These are phyloP conservation scores for Ectropis grisescens DNA, from an alignment of 1,140 invertebrate genomes.

Conservation along the genomic window DNA sequence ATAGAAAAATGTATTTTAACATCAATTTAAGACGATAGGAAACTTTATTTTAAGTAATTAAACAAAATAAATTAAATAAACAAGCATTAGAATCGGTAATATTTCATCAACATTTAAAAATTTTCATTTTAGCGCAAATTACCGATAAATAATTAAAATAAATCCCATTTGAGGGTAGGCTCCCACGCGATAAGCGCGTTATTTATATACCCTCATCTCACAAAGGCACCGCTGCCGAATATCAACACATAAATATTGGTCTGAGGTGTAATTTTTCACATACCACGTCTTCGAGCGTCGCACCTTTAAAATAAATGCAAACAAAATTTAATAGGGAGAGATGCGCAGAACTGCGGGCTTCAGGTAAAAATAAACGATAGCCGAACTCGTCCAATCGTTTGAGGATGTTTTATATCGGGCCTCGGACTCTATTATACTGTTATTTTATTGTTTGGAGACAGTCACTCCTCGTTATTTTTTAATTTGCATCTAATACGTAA, in stretches of 20 bases:
- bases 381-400: conserved; percentile 34
- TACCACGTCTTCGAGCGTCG: conserved; percentile 61
- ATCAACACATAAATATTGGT: conserved; percentile 70
- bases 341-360: conserved; percentile 63
- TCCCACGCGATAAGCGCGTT: conserved; percentile 70
- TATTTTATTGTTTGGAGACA: too few relatives aligned
- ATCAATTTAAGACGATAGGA: too few relatives aligned
- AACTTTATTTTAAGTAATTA: too few relatives aligned
- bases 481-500: too few relatives aligned
- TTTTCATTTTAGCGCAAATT: too few relatives aligned
- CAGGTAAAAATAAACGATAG: conserved; percentile 66
- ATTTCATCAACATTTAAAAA: too few relatives aligned
- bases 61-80: too few relatives aligned
- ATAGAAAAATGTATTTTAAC: too few relatives aligned
- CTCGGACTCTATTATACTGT: conserved; percentile 39
- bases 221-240: conserved; percentile 69
- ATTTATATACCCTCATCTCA: conserved; percentile 66
- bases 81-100: too few relatives aligned
- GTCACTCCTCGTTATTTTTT: too few relatives aligned
- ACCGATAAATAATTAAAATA: conserved; percentile 67
- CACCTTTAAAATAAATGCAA: conserved; percentile 71
- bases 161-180: conserved; percentile 64
- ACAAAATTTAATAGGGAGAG: conserved; percentile 70
- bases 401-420: conserved; percentile 38
- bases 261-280: conserved; percentile 70